phyloP scores from a whole-genome alignment of 37 sponge, comb jelly and placozoan species.

The Haliclona indistincta region DNA sequence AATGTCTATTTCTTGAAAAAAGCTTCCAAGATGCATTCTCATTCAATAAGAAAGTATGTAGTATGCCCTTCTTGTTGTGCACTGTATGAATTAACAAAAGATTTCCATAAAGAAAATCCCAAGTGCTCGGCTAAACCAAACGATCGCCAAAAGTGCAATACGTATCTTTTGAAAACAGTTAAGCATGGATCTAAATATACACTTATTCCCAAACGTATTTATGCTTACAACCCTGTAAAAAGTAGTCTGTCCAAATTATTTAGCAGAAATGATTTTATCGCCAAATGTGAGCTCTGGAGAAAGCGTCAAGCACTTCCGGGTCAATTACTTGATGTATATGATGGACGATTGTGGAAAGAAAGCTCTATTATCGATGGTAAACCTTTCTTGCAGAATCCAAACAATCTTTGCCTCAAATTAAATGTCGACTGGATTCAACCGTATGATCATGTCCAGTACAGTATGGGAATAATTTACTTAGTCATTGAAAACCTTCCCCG shows the following conservation, averaged over 20 bases:
- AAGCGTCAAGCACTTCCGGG: not conserved
- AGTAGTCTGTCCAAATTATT: slow-evolving; percentile 6
- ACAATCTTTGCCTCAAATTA: slow-evolving; percentile 14
- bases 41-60: too few relatives aligned
- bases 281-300: slow-evolving; percentile 26
- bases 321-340: slow-evolving; percentile 46
- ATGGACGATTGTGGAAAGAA: slow-evolving; percentile 57
- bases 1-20: too few relatives aligned
- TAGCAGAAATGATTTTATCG: slow-evolving; percentile 11
- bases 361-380: slow-evolving; percentile 26
- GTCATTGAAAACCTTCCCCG: slow-evolving; percentile 42
- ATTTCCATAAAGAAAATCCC: too few relatives aligned
- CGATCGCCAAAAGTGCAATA: too few relatives aligned
- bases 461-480: slow-evolving; percentile 52
- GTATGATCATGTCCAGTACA: slow-evolving; percentile 25
- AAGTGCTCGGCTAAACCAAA: too few relatives aligned
- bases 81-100: too few relatives aligned
- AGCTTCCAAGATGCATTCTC: too few relatives aligned
- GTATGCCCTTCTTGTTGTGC: too few relatives aligned
- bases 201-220: slow-evolving; percentile 17
- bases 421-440: slow-evolving; percentile 59
- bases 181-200: not conserved
- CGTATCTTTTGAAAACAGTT: slow-evolving; percentile 14
- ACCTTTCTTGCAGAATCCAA: slow-evolving; percentile 12
- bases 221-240: slow-evolving; percentile 20